Evolutionary conservation across 30 jellyfish, hydroid and myxozoan species (phyloP), one percentile per base, ranked within the genome.

Genomic region (Aurelia aurita complex sp. Pacific): DNA sequence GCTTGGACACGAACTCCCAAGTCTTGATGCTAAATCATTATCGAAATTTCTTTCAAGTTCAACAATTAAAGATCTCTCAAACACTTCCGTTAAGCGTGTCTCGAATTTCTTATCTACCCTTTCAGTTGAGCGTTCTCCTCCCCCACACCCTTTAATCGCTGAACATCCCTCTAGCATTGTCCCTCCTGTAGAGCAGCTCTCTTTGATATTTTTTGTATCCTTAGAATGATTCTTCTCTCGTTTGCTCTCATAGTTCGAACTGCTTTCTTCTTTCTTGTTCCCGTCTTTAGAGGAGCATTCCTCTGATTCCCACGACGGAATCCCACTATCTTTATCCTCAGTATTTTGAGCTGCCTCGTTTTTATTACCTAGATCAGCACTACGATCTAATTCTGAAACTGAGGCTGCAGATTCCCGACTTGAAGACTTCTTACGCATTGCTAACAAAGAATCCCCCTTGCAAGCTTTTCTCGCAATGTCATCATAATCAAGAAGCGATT

Each of bases 251-350:
- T 4, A 46, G 57, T 46, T 46, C 5, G 12, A 46, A 9, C 15
- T 6, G 57, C 57, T 42, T 1, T 29, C 69, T 1, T 77, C 88
- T 32, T 29, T 53, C 38, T 55, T 54, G 33, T 36, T 69, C n/a
- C 60, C 80, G 1, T 82, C 91, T 40, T 71, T 82, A 32, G 85
- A 64, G 0, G 78, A 69, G 29, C 53, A n/a, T 42, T 82, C 91
- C 18, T 82, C 91, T 40, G 91, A 82, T 29, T 82, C 91, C 69
- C 77, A 59, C 1, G 91, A 82, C 35, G 91, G 91, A n/a, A 82
- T 61, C 6, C 91, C 91, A 29, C 91, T 82, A 52, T 82, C 91
- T 15, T 70, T 57, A 59, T 82, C 91, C n/a, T 82, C 91, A 5
- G 81, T 71, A 43, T 16, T 29, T 71, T 29, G 33, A 71, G 33